Base-by-base conservation (phyloP, 2,888 invertebrate genomes). In the Drosophila melanosoma region DNA sequence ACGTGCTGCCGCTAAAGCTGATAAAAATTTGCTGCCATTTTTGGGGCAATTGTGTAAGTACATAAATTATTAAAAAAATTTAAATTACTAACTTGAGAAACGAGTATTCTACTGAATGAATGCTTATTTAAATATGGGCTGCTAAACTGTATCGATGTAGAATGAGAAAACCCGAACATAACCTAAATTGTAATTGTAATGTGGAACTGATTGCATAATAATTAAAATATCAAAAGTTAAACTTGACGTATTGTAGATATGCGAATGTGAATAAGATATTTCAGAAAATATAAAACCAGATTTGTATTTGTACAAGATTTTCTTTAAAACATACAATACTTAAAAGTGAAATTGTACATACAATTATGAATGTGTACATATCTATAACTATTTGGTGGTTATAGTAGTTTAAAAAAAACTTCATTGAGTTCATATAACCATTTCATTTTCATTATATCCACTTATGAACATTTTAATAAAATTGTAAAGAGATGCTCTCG, bases 1-100 rank as follows among this genome's bases (percentile, higher is more conserved):
- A 85, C 90, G 90, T 82, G 88, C 89, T 79, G 91, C 91, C 68
- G 74, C 83, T 52, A 91, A 91, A 87, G 84, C 89, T 74, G 91
- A 91, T 74, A 86, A 84, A 65, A 91, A 81, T 83, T 70, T 91
- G 78, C 75, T 91, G 38, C 84, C 89, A 63, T 79, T 90, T 78
- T 80, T 90, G 80, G 90, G 81, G 70, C 90, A 91, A 80, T 82
- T 86, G 69, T 89, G 91, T 91, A 83, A 91, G 91, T 90, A 85
- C n/a, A 40, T 51, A 57, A 48, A 32, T 36, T 38, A 52, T 40
- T 45, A 1, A 7, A 10, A 17, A 48, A 26, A 36, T 36, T 49
- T 5, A 23, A 38, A 15, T 17, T 45, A n/a, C n/a, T 23, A 32
- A 45, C 7, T 8, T 3, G 4, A 15, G 2, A 8, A 4, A 23